phyloP scores from a whole-genome alignment of 2,797 vertebrate genomes.

The Mormyrops boulengeri region DNA sequence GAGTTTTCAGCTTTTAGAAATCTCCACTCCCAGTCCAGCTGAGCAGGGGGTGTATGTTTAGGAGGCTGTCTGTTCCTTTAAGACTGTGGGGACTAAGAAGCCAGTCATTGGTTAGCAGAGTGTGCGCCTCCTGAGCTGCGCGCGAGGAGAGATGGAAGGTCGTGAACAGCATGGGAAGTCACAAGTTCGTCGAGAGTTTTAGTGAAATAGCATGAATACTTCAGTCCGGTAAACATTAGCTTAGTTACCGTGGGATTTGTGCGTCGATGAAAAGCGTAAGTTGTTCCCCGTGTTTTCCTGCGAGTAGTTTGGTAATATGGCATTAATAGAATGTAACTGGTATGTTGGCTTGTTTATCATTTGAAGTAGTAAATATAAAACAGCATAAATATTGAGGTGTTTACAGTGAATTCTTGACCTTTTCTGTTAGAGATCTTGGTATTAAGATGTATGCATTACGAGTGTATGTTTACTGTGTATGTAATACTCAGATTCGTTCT shows the following conservation, averaged over 20 bases:
- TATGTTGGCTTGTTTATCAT: not conserved
- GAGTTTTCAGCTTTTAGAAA: not conserved
- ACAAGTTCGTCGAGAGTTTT: not conserved
- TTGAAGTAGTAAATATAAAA: not conserved
- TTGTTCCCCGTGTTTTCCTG: not conserved
- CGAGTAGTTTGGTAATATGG: not conserved
- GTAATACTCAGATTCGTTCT: not conserved
- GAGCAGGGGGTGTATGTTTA: not conserved
- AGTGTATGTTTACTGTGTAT: not conserved
- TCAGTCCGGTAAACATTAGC: not conserved
- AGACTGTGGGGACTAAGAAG: not conserved
- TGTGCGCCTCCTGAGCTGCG: not conserved
- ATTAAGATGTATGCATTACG: not conserved
- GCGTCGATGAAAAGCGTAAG: not conserved
- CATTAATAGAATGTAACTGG: not conserved
- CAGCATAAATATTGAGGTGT: not conserved
- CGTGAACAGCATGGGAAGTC: not conserved
- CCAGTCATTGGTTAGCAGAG: not conserved
- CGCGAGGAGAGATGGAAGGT: not conserved
- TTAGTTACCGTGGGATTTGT: not conserved
- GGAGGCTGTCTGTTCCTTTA: not conserved
- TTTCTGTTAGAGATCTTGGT: not conserved
- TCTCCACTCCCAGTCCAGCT: not conserved
- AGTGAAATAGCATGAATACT: not conserved
- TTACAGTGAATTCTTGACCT: not conserved